phyloP scores from a whole-genome alignment of 2,797 vertebrate genomes.

The Pitangus sulphuratus region DNA sequence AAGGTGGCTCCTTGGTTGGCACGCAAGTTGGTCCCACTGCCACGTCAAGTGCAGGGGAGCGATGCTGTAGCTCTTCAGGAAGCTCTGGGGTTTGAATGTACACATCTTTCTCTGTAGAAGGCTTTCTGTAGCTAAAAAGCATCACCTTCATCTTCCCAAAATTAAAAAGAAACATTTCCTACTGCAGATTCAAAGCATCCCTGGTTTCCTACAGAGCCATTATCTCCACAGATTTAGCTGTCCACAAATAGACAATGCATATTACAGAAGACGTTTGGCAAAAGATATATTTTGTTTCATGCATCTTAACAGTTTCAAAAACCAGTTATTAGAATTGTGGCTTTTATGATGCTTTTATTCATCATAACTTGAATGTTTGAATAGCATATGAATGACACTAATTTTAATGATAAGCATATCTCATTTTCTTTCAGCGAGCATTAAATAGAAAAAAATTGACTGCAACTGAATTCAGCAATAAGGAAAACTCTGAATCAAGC shows the following conservation, averaged over 20 bases:
- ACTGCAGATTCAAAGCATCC: background rate
- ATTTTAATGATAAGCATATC: constrained; percentile 54
- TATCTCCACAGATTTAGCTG: background rate
- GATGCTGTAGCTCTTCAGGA: background rate
- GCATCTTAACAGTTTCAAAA: background rate
- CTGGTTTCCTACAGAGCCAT: background rate
- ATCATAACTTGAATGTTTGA: background rate
- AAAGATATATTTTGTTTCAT: background rate
- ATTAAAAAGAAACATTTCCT: background rate
- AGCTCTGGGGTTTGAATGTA: background rate
- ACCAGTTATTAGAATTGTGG: background rate
- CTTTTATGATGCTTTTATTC: constrained; percentile 12
- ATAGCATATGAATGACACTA: background rate
- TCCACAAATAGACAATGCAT: background rate
- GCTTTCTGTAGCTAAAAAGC: background rate
- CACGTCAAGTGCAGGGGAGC: rapidly evolving
- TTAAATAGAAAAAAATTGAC: constrained; percentile 82
- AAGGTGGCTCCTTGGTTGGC: background rate
- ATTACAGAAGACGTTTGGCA: background rate
- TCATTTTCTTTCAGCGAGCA: constrained; percentile 81
- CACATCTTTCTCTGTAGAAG: background rate
- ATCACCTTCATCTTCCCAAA: background rate
- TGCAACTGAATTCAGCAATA: constrained; percentile 84
- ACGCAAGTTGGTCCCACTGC: background rate
- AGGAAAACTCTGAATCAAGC: constrained; percentile 87